A percentile compares a stretch with the other conserved stretches of the same genome.
Conservation (phyloP, 2,888 invertebrate species). For the Kryphioiulus occultus region DNA sequence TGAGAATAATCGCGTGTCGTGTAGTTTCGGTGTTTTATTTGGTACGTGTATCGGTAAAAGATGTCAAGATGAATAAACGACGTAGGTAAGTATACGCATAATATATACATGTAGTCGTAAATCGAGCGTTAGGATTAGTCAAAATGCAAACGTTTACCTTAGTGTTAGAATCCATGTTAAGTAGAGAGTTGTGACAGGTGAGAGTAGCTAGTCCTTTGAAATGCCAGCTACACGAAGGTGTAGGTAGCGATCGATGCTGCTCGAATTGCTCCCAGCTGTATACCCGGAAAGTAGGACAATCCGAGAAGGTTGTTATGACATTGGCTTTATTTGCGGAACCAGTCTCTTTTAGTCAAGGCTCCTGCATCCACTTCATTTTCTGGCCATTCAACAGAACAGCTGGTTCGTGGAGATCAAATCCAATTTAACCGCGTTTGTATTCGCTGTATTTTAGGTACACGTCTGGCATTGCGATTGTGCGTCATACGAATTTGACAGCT, state of each 20-base stretch:
- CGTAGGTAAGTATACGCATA: background rate
- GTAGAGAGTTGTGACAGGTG: background rate
- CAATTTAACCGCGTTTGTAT: background rate
- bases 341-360: slow-evolving; percentile 9
- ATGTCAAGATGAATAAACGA: background rate
- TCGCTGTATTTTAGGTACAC: too few species aligned
- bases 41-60: background rate
- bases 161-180: background rate
- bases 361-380: background rate
- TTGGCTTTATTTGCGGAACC: slow-evolving; percentile 17
- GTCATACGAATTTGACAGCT: background rate
- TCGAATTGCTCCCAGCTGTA: background rate
- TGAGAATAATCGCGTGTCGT: too few species aligned
- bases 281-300: background rate
- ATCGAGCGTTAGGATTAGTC: background rate
- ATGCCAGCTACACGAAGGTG: background rate
- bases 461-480: too few species aligned
- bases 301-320: background rate
- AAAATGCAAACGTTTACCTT: background rate
- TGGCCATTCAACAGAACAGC: background rate
- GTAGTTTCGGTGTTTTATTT: background rate
- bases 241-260: background rate
- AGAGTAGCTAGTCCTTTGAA: background rate
- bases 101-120: background rate
- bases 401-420: background rate